phyloP scores from a whole-genome alignment of 2,797 vertebrate genomes.

The Spinus olivaceus region DNA sequence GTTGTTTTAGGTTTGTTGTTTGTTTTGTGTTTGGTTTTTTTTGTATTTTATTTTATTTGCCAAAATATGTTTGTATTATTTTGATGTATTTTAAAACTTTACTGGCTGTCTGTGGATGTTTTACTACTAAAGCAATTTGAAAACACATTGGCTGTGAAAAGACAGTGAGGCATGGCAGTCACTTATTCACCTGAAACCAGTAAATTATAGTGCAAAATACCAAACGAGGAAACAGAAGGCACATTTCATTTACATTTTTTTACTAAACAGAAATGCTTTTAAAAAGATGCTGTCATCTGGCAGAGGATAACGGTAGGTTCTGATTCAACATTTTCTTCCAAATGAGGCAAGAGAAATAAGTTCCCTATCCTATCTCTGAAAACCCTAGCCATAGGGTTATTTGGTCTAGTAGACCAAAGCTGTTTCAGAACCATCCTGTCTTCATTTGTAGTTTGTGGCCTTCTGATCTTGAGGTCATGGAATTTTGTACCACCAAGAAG shows the following conservation, averaged over 20 bases:
- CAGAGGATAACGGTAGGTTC: background rate
- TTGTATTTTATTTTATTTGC: background rate
- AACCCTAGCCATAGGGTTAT: background rate
- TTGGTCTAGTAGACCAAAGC: background rate
- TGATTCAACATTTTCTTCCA: background rate
- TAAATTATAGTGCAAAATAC: background rate
- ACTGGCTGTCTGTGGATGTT: background rate
- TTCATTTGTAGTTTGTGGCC: background rate
- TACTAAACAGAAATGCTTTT: background rate
- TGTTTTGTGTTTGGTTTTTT: background rate
- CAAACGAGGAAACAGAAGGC: background rate
- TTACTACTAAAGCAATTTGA: background rate
- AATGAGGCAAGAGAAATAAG: background rate
- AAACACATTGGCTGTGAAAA: background rate
- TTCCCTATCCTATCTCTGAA: background rate
- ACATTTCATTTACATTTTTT: background rate
- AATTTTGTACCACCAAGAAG: background rate
- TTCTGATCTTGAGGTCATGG: background rate
- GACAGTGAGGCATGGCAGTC: background rate
- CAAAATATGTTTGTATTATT: background rate
- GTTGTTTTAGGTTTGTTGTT: too few relatives aligned
- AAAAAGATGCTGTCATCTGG: background rate
- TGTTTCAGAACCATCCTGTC: background rate
- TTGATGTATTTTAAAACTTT: background rate
- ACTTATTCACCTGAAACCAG: background rate